Percentiles rank a stretch among this genome's conserved stretches.
phyloP scores from a whole-genome alignment of 2,797 vertebrate genomes.

The Pangasius mekongensis region DNA sequence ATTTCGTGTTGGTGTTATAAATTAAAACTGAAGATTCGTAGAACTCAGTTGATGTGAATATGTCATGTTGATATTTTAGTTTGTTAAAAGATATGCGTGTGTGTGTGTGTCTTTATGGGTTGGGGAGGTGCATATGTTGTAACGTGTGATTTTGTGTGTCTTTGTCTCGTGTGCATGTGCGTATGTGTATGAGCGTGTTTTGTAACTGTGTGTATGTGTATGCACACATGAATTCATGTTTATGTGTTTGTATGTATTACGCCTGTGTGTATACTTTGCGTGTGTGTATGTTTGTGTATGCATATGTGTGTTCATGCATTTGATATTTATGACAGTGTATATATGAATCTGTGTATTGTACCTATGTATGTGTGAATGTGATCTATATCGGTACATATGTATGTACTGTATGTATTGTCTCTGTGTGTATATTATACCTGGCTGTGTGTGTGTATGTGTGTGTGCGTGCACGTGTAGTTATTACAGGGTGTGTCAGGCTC shows the following conservation, averaged over 20 bases:
- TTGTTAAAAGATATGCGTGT: background rate
- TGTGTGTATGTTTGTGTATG: background rate
- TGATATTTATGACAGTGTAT: too few species aligned
- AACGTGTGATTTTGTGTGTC: background rate
- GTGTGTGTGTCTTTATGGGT: background rate
- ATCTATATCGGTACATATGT: background rate
- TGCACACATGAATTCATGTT: too few species aligned
- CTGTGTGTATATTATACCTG: constrained; percentile 3
- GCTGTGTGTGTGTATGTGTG: constrained; percentile 7
- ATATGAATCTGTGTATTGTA: background rate
- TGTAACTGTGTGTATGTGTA: background rate
- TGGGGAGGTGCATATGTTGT: background rate
- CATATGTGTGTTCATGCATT: background rate
- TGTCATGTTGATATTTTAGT: background rate
- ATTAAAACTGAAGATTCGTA: background rate
- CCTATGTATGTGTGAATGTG: background rate
- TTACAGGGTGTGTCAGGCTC: constrained; percentile 46
- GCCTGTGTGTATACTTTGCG: too few species aligned
- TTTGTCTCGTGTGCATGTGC: background rate
- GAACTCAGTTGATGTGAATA: background rate
- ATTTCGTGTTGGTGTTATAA: background rate
- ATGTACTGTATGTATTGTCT: background rate
- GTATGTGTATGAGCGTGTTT: background rate
- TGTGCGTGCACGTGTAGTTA: constrained; percentile 35
- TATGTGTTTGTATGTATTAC: too few species aligned